Percentiles rank a stretch among this genome's conserved stretches.
These are phyloP conservation scores for Tholera decimalis DNA, from an alignment of 2,888 invertebrate species.

Conservation along the genomic window DNA sequence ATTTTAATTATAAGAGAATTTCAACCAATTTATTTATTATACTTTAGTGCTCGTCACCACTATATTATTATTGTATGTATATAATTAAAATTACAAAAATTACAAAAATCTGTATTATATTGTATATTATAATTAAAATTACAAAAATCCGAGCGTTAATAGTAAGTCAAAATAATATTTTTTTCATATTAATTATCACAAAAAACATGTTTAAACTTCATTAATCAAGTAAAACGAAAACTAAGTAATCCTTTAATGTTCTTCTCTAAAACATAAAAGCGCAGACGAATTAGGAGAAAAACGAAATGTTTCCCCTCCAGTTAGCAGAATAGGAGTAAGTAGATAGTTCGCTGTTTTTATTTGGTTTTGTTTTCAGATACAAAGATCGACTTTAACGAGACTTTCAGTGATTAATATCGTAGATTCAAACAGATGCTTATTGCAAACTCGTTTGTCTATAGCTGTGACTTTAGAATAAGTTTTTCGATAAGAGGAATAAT, in stretches of 20 bases:
- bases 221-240: not conserved
- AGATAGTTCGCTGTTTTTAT: constrained; percentile 15
- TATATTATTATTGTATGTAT: no score
- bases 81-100: no score
- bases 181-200: no score
- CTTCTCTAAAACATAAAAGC: constrained; percentile 20
- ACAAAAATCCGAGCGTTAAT: no score
- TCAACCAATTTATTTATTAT: no score
- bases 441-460: not conserved
- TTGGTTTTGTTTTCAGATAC: constrained; percentile 30
- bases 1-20: no score
- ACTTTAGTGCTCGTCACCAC: no score
- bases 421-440: not conserved
- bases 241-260: constrained; percentile 6
- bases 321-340: constrained; percentile 8
- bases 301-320: constrained; percentile 2
- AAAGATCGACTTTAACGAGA: constrained; percentile 43
- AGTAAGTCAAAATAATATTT: no score
- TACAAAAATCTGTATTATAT: no score
- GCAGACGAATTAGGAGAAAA: constrained; percentile 3
- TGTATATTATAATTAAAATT: no score
- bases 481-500: no score
- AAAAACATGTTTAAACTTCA: not conserved
- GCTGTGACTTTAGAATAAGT: no score
- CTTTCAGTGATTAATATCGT: constrained; percentile 2